phyloP scores from a whole-genome alignment of 2,797 vertebrate species.

The Diceros bicornis region DNA sequence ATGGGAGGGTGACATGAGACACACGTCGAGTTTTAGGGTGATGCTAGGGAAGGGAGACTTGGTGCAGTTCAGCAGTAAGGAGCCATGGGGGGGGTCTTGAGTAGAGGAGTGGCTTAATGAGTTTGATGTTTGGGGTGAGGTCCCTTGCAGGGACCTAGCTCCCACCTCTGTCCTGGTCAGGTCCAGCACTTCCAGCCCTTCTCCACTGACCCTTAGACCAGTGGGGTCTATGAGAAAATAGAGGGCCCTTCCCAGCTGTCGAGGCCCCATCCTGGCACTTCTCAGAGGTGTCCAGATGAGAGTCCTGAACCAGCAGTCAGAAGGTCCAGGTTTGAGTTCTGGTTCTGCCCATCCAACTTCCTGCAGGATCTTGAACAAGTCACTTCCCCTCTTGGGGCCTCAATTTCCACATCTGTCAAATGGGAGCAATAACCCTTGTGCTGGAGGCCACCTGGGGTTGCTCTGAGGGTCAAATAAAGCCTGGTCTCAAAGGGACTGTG shows the following conservation, averaged over 20 bases:
- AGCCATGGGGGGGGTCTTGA: background rate
- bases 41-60: background rate
- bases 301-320: background rate
- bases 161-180: background rate
- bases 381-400: background rate
- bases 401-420: background rate
- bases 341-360: background rate
- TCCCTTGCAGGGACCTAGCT: too few relatives aligned
- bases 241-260: background rate
- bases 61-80: background rate
- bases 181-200: background rate
- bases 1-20: background rate
- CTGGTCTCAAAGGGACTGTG: background rate
- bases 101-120: background rate
- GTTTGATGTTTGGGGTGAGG: background rate
- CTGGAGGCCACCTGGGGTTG: background rate
- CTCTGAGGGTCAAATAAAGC: background rate
- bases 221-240: background rate
- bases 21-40: rapidly evolving
- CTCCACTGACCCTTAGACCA: background rate
- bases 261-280: background rate
- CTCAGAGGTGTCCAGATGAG: background rate
- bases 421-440: background rate
- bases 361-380: background rate
- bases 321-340: background rate